phyloP scores from a whole-genome alignment of 1,140 invertebrate species.

The Zaprionus ornatus region DNA sequence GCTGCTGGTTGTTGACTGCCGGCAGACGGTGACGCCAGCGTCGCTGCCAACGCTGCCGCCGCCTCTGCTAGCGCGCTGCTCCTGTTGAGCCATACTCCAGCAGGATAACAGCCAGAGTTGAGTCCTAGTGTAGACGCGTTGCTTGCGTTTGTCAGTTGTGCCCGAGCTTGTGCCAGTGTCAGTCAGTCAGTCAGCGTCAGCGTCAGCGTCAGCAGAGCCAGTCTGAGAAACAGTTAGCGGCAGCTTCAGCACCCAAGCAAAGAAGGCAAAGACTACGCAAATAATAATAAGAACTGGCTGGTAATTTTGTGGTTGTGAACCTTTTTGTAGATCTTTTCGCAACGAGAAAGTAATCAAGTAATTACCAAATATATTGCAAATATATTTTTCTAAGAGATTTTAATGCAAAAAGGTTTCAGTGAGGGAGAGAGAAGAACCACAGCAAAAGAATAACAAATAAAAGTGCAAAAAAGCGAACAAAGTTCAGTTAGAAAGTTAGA shows the following conservation, averaged over 20 bases:
- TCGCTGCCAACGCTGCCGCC: conserved; percentile 10
- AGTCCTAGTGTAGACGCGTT: conserved; percentile 65
- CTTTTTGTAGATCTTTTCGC: conserved; percentile 65
- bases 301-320: conserved; percentile 70
- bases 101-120: conserved; percentile 36
- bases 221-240: conserved; percentile 25
- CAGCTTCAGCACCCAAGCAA: conserved; percentile 12
- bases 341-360: conserved; percentile 22
- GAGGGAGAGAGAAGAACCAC: background rate
- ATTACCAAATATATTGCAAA: background rate
- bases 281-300: conserved; percentile 36
- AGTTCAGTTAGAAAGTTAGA: conserved; percentile 35
- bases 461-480: conserved; percentile 53
- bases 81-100: conserved; percentile 48
- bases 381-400: conserved; percentile 61
- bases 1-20: conserved; percentile 60
- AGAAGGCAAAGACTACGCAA: background rate
- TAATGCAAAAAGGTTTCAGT: conserved; percentile 54
- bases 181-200: conserved; percentile 51
- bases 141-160: conserved; percentile 73
- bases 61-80: conserved; percentile 47
- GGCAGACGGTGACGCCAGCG: conserved; percentile 34
- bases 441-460: conserved; percentile 19
- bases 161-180: conserved; percentile 72
- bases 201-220: conserved; percentile 39